These are phyloP conservation scores for Crocallis elinguaria DNA, from an alignment of 2,888 invertebrate genomes.

Conservation along the genomic window DNA sequence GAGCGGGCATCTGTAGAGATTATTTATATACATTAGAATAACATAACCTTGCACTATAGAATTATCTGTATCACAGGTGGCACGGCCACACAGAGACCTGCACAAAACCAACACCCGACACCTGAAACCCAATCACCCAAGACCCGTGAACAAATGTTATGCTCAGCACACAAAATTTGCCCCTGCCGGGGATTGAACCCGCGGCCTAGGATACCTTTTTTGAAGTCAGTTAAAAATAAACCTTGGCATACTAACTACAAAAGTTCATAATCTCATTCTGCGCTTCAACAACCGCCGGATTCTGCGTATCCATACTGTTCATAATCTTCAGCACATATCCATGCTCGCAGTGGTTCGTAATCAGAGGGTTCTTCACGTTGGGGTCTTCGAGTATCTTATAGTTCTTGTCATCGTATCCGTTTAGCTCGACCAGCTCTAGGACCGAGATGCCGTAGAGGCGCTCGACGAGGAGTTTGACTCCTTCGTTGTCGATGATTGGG, in stretches of 20 bases:
- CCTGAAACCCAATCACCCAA: too few relatives aligned
- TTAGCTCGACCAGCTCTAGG: conserved; percentile 84
- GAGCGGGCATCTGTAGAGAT: conserved; percentile 82
- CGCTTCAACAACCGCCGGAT: conserved; percentile 87
- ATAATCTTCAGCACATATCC: conserved; percentile 93
- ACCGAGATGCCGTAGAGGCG: conserved; percentile 87
- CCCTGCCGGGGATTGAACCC: too few relatives aligned
- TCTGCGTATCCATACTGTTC: conserved; percentile 92
- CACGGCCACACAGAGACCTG: too few relatives aligned
- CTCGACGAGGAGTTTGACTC: conserved; percentile 80
- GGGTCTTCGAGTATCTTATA: conserved; percentile 86
- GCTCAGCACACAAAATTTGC: too few relatives aligned
- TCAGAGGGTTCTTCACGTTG: conserved; percentile 85
- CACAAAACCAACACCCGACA: too few relatives aligned
- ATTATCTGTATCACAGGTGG: too few relatives aligned
- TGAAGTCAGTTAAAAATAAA: background rate
- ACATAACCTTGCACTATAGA: too few relatives aligned
- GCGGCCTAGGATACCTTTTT: background rate
- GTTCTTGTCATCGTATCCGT: conserved; percentile 93
- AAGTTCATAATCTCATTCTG: conserved; percentile 90
- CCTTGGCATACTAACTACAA: conserved; percentile 87
- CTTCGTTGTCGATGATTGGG: conserved; percentile 81
- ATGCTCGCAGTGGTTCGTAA: conserved; percentile 79
- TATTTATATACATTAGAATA: too few relatives aligned
- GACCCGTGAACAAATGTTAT: too few relatives aligned